phyloP scores from a whole-genome alignment of 1,140 invertebrate genomes.

The Papilio polytes region DNA sequence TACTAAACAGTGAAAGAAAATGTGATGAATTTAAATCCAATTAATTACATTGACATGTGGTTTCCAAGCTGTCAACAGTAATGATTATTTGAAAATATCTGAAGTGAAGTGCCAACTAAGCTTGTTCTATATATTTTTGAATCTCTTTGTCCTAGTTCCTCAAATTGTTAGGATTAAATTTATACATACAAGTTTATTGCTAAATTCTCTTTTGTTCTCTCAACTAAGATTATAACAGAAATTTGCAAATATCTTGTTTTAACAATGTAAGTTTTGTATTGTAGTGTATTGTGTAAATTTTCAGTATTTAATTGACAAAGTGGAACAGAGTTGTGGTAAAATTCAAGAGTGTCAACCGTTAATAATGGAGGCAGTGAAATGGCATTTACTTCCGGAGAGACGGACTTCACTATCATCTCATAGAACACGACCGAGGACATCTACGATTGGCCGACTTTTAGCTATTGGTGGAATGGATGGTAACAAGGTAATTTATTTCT shows the following conservation, averaged over 20 bases:
- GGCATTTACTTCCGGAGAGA: slow-evolving; percentile 94
- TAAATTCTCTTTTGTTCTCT: no score
- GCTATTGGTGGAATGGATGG: slow-evolving; percentile 96
- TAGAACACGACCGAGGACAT: slow-evolving; percentile 94
- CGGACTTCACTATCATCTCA: slow-evolving; percentile 89
- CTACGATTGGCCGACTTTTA: slow-evolving; percentile 94
- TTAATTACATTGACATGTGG: no score
- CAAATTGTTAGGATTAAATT: no score
- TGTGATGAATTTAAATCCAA: no score
- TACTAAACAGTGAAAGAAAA: no score
- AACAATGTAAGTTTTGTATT: not conserved
- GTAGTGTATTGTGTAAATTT: slow-evolving; percentile 47
- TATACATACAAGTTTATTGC: no score
- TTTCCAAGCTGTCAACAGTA: no score
- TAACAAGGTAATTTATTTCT: slow-evolving; percentile 87
- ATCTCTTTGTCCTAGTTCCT: no score
- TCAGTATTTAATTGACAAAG: slow-evolving; percentile 93
- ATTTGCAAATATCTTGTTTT: slow-evolving; percentile 43
- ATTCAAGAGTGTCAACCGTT: slow-evolving; percentile 91
- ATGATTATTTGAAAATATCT: no score
- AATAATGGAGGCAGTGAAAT: slow-evolving; percentile 97
- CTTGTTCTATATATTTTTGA: no score
- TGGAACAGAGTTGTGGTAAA: slow-evolving; percentile 87
- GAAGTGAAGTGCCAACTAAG: no score
- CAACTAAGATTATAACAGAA: no score